Conservation (phyloP, 2,113 vertebrate genomes). For the Notarius quadriscutis region DNA sequence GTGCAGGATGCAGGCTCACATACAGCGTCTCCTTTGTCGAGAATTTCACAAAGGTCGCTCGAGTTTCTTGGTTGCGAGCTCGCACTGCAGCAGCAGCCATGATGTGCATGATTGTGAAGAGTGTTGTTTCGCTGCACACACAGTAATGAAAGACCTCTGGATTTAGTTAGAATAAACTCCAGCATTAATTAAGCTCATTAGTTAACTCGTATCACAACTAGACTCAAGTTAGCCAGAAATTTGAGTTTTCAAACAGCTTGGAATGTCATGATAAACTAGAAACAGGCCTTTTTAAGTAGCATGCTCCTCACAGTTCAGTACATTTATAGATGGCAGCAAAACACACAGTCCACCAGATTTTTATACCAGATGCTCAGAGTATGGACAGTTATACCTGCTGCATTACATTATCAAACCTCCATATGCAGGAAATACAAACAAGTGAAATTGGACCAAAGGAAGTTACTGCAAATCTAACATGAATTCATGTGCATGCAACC, state of each 20-base stretch:
- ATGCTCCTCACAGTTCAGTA: not conserved
- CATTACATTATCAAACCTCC: too few relatives aligned
- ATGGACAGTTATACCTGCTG: too few relatives aligned
- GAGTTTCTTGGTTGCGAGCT: constrained; percentile 65
- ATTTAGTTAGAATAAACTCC: not conserved
- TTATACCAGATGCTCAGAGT: too few relatives aligned
- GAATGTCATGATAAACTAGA: not conserved
- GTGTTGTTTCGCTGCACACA: constrained; percentile 67
- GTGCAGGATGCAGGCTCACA: constrained; percentile 72
- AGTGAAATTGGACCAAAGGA: too few relatives aligned
- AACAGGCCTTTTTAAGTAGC: not conserved
- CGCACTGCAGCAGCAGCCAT: constrained; percentile 70
- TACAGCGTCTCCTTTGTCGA: constrained; percentile 72
- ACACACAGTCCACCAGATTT: too few relatives aligned
- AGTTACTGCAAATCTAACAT: too few relatives aligned
- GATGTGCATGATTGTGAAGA: constrained; percentile 69
- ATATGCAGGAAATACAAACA: too few relatives aligned
- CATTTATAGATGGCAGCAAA: not conserved
- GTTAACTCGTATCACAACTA: not conserved
- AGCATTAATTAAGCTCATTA: not conserved
- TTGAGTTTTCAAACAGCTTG: not conserved
- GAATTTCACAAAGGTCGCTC: constrained; percentile 78
- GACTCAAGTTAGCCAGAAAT: not conserved
- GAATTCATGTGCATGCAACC: too few relatives aligned
- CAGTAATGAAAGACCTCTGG: not conserved